These are phyloP conservation scores for Hofmannophila pseudospretella DNA, from an alignment of 2,888 invertebrate genomes.

Conservation along the genomic window DNA sequence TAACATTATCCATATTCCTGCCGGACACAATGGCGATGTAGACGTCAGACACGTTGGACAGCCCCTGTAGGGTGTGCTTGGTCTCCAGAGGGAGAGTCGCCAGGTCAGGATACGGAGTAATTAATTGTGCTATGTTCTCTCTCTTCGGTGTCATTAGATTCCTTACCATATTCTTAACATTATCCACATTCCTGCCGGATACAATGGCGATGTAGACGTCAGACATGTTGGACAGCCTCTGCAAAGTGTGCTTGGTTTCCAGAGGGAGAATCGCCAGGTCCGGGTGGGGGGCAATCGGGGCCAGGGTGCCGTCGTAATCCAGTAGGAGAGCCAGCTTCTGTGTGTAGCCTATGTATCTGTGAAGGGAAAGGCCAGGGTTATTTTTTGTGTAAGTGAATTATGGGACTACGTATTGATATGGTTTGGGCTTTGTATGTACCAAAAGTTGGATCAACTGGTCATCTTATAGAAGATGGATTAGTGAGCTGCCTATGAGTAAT, in stretches of 20 bases:
- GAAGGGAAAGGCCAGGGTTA: neutral
- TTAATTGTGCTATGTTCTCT: constrained; percentile 28
- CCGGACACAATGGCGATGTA: constrained; percentile 93
- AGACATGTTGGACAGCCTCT: constrained; percentile 88
- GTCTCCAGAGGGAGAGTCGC: constrained; percentile 92
- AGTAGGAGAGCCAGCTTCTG: constrained; percentile 90
- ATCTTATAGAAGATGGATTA: too few relatives aligned
- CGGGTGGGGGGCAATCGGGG: constrained; percentile 93
- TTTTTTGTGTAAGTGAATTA: too few relatives aligned
- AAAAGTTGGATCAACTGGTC: too few relatives aligned
- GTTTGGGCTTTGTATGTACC: too few relatives aligned
- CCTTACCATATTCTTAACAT: constrained; percentile 91
- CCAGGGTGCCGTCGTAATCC: constrained; percentile 93
- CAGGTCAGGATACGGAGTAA: constrained; percentile 92
- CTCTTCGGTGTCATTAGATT: too few relatives aligned
- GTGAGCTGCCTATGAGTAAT: too few relatives aligned
- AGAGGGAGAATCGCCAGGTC: constrained; percentile 91
- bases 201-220: constrained; percentile 93
- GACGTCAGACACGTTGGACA: constrained; percentile 91
- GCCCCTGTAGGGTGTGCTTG: constrained; percentile 87
- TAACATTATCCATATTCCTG: constrained; percentile 91
- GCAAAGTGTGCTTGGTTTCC: constrained; percentile 90
- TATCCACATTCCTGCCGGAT: constrained; percentile 91
- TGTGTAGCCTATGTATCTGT: constrained; percentile 89
- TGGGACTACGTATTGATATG: too few relatives aligned